Conservation (phyloP, 2,797 vertebrate genomes). For the Pogoniulus pusillus region DNA sequence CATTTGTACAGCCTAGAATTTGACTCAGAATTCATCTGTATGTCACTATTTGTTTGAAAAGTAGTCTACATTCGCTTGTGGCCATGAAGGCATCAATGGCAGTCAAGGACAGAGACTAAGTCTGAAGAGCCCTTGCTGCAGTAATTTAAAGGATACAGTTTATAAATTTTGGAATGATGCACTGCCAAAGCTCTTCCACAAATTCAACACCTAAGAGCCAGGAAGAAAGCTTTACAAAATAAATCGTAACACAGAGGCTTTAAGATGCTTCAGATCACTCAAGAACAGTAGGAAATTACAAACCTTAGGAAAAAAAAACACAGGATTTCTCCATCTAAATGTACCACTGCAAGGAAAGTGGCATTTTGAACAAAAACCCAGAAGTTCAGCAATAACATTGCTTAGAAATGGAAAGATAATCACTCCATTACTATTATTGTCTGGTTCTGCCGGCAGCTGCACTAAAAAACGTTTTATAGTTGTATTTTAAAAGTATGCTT, state of each 20-base stretch:
- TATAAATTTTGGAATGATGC: neutral
- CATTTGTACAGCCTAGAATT: neutral
- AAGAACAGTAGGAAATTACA: neutral
- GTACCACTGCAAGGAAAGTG: neutral
- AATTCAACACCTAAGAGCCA: neutral
- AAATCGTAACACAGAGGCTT: neutral
- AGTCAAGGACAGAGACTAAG: neutral
- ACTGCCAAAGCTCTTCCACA: neutral
- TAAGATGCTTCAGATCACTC: neutral
- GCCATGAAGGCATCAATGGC: neutral
- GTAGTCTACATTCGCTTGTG: neutral
- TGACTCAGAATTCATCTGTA: neutral
- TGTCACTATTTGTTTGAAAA: neutral
- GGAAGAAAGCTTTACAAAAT: neutral
- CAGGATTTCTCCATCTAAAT: neutral
- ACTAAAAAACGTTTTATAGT: neutral
- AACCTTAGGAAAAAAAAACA: neutral
- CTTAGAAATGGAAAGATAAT: constrained; percentile 2
- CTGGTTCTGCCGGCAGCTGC: neutral
- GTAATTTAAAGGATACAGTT: neutral
- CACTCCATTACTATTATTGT: neutral
- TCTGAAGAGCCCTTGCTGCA: neutral
- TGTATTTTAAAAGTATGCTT: neutral
- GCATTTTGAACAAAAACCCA: neutral
- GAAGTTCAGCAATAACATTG: neutral